Evolutionary conservation across 2,888 invertebrate species (phyloP).

Genomic region (Drosophila maculinotata): DNA sequence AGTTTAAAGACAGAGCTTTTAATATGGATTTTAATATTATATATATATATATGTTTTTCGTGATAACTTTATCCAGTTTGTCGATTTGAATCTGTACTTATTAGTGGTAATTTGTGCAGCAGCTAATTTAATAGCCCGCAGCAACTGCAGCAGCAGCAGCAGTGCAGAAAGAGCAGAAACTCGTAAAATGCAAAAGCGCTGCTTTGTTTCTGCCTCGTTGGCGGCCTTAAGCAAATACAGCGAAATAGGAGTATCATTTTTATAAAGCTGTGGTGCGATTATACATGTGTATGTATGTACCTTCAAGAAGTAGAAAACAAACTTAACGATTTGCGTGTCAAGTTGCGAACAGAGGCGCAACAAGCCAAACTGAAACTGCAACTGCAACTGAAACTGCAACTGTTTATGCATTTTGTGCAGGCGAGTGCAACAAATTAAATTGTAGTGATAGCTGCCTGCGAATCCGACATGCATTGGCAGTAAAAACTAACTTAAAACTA

Average conservation of each 20-base stretch:
- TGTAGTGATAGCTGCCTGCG: conserved; percentile 65
- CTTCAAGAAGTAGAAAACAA: no score
- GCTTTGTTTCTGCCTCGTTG: conserved; percentile 67
- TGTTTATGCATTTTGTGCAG: conserved; percentile 80
- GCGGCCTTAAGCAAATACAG: conserved; percentile 58
- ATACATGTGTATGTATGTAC: not conserved
- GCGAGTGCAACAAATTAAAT: conserved; percentile 81
- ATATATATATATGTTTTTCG: not conserved
- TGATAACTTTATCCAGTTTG: conserved; percentile 12
- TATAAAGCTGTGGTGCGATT: no score
- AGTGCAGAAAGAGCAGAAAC: conserved; percentile 5
- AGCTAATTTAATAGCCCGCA: conserved; percentile 56
- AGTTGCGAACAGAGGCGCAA: conserved; percentile 60
- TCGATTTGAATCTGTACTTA: conserved; percentile 49
- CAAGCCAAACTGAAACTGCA: conserved; percentile 22
- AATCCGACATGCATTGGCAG: conserved; percentile 77
- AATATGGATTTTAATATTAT: no score
- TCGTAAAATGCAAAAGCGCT: conserved; percentile 55
- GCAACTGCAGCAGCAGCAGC: conserved; percentile 30
- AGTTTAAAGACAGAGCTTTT: no score
- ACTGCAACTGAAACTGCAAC: conserved; percentile 47
- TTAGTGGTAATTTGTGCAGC: conserved; percentile 53
- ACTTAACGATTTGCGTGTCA: conserved; percentile 81
- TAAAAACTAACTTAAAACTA: conserved; percentile 55
- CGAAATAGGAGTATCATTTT: conserved; percentile 20